Percentiles rank a stretch among this genome's conserved stretches.
Conservation (phyloP, 2,113 vertebrate species). For the Pterocles orientalis region DNA sequence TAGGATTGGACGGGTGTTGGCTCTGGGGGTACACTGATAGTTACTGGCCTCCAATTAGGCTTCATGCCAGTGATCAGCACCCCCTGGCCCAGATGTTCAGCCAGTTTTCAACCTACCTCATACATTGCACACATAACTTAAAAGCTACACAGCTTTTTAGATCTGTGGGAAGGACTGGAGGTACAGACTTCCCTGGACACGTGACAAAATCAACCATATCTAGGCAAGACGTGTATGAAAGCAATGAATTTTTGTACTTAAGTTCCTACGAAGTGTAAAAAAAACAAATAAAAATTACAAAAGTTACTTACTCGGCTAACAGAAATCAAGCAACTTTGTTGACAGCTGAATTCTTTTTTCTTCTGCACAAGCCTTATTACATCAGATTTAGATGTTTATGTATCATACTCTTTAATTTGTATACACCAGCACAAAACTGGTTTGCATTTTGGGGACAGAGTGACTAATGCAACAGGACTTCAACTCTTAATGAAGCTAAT, state of each 20-base stretch:
- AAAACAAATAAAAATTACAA: not conserved
- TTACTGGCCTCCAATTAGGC: not conserved
- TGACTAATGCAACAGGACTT: not conserved
- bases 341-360: not conserved
- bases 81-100: not conserved
- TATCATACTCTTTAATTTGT: not conserved
- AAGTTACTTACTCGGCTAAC: not conserved
- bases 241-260: not conserved
- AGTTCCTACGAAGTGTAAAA: not conserved
- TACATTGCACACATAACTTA: not conserved
- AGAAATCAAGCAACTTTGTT: not conserved
- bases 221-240: not conserved
- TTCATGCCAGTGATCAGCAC: not conserved
- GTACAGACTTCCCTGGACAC: not conserved
- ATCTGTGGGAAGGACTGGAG: not conserved
- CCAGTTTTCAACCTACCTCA: not conserved
- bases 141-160: not conserved
- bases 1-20: not conserved
- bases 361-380: not conserved
- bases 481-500: not conserved
- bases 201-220: not conserved
- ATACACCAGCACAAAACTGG: accelerated
- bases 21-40: not conserved
- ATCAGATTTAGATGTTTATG: not conserved
- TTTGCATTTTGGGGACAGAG: not conserved